A percentile compares a stretch with the other conserved stretches of the same genome.
These are phyloP conservation scores for Eremobia ochroleuca DNA, from an alignment of 2,888 invertebrate genomes.

Conservation along the genomic window DNA sequence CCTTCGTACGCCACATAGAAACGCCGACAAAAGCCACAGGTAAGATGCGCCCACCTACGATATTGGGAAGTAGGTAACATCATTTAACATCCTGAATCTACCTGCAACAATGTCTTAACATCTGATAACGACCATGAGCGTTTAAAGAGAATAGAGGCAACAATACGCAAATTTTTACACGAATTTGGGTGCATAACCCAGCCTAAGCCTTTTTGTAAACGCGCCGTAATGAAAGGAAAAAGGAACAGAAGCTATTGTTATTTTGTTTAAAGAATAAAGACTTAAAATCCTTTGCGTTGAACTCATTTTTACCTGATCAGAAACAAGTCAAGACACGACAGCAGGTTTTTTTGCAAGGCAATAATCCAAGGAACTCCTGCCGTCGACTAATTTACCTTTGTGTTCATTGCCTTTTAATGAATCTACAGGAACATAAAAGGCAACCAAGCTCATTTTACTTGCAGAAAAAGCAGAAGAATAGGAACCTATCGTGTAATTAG, in stretches of 20 bases:
- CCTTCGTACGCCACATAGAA: conserved; percentile 17
- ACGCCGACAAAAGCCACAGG: conserved; percentile 49
- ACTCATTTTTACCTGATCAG: conserved; percentile 74
- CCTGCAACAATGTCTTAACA: conserved; percentile 16
- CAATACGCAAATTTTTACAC: conserved; percentile 48
- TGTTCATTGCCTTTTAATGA: conserved; percentile 41
- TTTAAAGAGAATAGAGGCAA: conserved; percentile 25
- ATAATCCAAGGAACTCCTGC: conserved; percentile 32
- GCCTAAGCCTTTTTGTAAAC: conserved; percentile 30
- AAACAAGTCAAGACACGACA: conserved; percentile 74
- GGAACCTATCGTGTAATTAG: conserved; percentile 4
- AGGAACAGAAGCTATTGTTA: conserved; percentile 53
- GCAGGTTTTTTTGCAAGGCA: conserved; percentile 34
- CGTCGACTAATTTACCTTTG: conserved; percentile 43
- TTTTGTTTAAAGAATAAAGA: conserved; percentile 57
- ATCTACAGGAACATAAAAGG: conserved; percentile 18
- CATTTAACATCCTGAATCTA: conserved; percentile 7
- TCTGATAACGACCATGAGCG: not conserved
- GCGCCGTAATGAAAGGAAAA: conserved; percentile 34
- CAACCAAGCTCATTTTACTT: conserved; percentile 13
- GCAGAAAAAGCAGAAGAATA: conserved; percentile 27
- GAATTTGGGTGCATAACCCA: conserved; percentile 36
- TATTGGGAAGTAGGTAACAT: conserved; percentile 1
- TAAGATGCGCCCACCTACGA: conserved; percentile 39
- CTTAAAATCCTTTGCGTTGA: conserved; percentile 64